A percentile compares a stretch with the other conserved stretches of the same genome.
Evolutionary conservation across 1,140 invertebrate genomes (phyloP).

Genomic region (Drosophila asahinai): DNA sequence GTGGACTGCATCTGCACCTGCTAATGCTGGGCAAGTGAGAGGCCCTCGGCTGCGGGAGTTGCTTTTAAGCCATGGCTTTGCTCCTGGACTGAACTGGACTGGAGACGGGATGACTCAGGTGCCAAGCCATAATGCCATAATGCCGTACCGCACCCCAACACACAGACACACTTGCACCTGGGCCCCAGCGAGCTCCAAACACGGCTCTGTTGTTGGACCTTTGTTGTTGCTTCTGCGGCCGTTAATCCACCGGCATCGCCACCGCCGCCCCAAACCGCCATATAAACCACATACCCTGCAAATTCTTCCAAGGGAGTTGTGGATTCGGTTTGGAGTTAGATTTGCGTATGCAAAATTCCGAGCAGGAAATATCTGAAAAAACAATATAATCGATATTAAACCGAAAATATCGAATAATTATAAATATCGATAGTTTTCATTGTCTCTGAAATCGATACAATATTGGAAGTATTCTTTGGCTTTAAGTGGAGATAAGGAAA

Average conservation of each 20-base stretch:
- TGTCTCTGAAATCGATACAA: background rate
- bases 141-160: background rate
- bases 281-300: constrained; percentile 43
- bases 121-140: constrained; percentile 15
- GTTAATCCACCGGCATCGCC: constrained; percentile 6
- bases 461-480: background rate
- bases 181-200: constrained; percentile 14
- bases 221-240: constrained; percentile 14
- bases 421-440: background rate
- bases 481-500: background rate
- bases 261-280: constrained; percentile 12
- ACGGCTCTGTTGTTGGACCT: constrained; percentile 10
- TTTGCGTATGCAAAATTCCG: background rate
- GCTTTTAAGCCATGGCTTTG: constrained; percentile 48
- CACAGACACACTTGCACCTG: constrained; percentile 8
- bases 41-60: constrained; percentile 11
- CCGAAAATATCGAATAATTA: background rate
- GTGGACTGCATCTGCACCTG: constrained; percentile 20
- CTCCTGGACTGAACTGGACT: constrained; percentile 27
- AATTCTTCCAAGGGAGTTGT: background rate
- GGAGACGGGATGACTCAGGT: constrained; percentile 33
- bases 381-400: background rate
- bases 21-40: constrained; percentile 36
- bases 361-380: background rate
- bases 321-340: background rate